Conservation (phyloP, 2,113 vertebrate genomes). For the Melanocharis versteri region DNA sequence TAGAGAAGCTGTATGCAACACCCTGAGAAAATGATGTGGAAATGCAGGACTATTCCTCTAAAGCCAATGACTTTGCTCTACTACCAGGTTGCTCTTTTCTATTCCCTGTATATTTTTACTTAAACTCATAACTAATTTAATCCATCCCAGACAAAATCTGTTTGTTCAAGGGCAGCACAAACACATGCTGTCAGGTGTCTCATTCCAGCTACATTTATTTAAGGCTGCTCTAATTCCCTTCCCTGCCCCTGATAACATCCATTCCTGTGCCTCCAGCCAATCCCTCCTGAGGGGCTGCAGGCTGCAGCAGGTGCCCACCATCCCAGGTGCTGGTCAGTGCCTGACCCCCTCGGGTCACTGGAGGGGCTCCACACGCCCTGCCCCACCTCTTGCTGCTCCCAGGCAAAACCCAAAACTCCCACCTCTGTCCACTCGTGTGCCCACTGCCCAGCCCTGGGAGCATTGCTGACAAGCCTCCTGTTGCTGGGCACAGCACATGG, state of each 20-base stretch:
- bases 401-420: neutral
- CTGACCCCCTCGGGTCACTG: accelerated
- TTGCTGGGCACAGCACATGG: neutral
- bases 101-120: neutral
- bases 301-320: neutral
- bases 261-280: neutral
- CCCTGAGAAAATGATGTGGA: neutral
- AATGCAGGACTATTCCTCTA: neutral
- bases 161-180: neutral
- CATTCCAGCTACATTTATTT: neutral
- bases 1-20: neutral
- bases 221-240: neutral
- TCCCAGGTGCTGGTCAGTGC: neutral
- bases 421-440: accelerated
- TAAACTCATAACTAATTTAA: neutral
- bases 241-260: too few relatives aligned
- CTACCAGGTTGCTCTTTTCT: neutral
- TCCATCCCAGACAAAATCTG: neutral
- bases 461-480: neutral
- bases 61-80: neutral
- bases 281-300: neutral
- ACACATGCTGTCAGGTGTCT: neutral
- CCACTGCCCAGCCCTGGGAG: neutral
- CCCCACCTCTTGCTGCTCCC: neutral
- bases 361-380: accelerated